Evolutionary conservation across 2,797 vertebrate genomes (phyloP).

Genomic region (Phrynocephalus forsythii): DNA sequence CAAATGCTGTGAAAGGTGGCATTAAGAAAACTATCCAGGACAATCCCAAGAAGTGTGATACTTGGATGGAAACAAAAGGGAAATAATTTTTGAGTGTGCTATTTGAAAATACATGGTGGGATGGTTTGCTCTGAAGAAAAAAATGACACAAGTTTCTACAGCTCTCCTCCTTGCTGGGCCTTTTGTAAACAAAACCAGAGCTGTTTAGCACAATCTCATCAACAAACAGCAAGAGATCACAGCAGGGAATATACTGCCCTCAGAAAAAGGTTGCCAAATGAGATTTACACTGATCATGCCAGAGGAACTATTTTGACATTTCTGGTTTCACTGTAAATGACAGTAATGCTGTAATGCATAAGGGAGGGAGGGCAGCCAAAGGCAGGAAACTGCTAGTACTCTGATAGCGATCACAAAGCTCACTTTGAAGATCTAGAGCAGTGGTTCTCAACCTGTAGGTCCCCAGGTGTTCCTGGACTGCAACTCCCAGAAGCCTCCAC

Average conservation of each 20-base stretch:
- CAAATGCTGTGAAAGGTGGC: no score
- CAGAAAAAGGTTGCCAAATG: not conserved
- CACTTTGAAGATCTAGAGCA: not conserved
- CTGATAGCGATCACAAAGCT: not conserved
- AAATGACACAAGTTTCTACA: not conserved
- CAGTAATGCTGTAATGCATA: not conserved
- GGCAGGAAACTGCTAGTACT: not conserved
- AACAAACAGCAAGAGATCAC: not conserved
- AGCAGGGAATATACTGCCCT: not conserved
- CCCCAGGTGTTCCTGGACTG: no score
- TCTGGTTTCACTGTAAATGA: not conserved
- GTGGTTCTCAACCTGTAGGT: no score
- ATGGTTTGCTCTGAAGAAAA: not conserved
- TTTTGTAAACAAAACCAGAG: not conserved
- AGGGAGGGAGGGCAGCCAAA: not conserved
- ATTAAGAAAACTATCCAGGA: no score
- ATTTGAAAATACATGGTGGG: no score
- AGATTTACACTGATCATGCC: not conserved
- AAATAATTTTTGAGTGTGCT: no score
- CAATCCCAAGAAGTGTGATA: no score
- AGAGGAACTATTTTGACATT: not conserved
- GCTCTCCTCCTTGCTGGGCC: not conserved
- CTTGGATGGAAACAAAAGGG: no score
- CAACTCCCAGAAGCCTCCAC: no score
- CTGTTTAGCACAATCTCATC: not conserved